A percentile compares a stretch with the other conserved stretches of the same genome.
phyloP scores from a whole-genome alignment of 2,888 invertebrate genomes.

The Eupithecia exiguata region DNA sequence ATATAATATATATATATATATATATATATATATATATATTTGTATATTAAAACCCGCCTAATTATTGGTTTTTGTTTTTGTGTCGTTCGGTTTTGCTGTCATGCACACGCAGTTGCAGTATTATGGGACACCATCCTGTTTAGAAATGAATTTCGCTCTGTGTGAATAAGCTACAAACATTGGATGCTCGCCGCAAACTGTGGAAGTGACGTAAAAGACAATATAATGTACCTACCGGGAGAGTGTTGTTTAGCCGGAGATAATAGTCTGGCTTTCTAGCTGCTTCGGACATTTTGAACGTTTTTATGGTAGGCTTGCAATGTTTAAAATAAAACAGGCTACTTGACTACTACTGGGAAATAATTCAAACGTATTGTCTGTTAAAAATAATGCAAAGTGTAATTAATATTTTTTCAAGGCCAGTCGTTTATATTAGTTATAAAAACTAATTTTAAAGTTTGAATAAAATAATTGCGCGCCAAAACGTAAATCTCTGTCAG shows the following conservation, averaged over 20 bases:
- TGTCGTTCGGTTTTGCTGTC: background rate
- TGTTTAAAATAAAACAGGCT: background rate
- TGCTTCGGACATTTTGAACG: background rate
- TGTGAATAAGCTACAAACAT: background rate
- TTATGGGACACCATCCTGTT: background rate
- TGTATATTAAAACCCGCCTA: too few species aligned
- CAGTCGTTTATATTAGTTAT: too few species aligned
- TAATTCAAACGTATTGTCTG: too few species aligned
- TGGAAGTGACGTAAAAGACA: slow-evolving; percentile 3
- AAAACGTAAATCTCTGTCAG: too few species aligned
- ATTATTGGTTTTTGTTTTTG: too few species aligned
- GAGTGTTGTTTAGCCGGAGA: background rate
- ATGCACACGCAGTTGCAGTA: background rate
- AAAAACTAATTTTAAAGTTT: too few species aligned
- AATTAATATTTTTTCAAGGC: too few species aligned
- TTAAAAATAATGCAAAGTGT: too few species aligned
- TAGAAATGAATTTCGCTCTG: background rate
- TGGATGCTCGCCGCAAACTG: background rate
- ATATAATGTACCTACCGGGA: background rate
- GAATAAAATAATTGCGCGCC: too few species aligned
- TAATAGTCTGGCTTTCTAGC: background rate
- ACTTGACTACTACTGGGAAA: too few species aligned
- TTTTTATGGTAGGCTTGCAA: slow-evolving; percentile 7
- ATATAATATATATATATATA: too few species aligned
- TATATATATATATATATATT: too few species aligned